These are phyloP conservation scores for Allobates femoralis DNA, from an alignment of 2,797 vertebrate genomes.

Conservation along the genomic window DNA sequence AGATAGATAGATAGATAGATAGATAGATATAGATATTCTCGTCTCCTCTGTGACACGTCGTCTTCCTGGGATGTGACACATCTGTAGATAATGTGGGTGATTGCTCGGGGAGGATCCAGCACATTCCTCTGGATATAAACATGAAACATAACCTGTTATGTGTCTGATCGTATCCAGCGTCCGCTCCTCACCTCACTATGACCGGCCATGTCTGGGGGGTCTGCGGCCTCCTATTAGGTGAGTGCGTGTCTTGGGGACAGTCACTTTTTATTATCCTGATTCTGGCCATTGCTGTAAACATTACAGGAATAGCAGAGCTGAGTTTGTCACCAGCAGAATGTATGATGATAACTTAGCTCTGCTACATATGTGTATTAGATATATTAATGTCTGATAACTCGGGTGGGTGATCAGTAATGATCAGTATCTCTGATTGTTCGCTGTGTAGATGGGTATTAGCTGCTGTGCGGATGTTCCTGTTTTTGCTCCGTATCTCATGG, in stretches of 20 bases:
- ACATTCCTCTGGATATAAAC: conserved; percentile 9
- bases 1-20: too few species aligned
- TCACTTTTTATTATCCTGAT: background rate
- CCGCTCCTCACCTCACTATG: conserved; percentile 5
- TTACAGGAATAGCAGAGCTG: background rate
- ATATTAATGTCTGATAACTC: background rate
- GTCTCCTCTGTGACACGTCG: background rate
- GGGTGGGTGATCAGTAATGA: background rate
- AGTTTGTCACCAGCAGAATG: background rate
- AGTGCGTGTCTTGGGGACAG: background rate
- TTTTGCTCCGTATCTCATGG: too few species aligned
- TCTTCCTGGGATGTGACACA: conserved; percentile 25
- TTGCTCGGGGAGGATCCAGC: conserved; percentile 36
- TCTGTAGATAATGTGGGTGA: background rate
- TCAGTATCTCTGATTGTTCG: too few species aligned
- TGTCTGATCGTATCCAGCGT: background rate
- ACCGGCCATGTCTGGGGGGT: background rate
- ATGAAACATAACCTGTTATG: background rate
- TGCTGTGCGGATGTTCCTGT: too few species aligned
- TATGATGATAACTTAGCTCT: background rate
- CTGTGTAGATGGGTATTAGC: too few species aligned
- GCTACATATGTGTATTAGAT: background rate
- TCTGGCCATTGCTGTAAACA: background rate
- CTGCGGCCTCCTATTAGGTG: conserved; percentile 18
- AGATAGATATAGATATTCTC: background rate